Conservation (phyloP, 2,888 invertebrate genomes). For the Synanthedon tipuliformis region DNA sequence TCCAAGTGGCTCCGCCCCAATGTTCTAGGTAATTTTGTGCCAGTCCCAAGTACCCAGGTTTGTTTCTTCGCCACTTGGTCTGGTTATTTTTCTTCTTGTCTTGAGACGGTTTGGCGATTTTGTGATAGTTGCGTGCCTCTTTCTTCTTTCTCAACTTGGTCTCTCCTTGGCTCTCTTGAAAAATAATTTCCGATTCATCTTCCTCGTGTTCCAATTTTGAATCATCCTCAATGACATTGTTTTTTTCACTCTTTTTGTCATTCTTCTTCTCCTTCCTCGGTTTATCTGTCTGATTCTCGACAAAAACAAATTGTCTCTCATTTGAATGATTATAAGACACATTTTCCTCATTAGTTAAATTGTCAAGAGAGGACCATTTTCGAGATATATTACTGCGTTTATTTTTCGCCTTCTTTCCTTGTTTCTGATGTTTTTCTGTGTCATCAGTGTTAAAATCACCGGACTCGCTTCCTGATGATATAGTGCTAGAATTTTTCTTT, state of each 20-base stretch:
- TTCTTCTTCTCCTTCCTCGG: slow-evolving; percentile 45
- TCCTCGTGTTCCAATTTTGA: slow-evolving; percentile 44
- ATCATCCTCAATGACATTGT: slow-evolving; percentile 30
- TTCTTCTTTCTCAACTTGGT: slow-evolving; percentile 57
- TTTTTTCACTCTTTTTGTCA: slow-evolving; percentile 32
- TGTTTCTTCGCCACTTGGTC: slow-evolving; percentile 45
- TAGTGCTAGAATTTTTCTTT: slow-evolving; percentile 39
- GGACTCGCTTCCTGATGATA: slow-evolving; percentile 64
- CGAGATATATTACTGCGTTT: slow-evolving; percentile 55
- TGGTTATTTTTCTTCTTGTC: slow-evolving; percentile 62
- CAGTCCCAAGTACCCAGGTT: slow-evolving; percentile 53
- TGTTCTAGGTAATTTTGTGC: slow-evolving; percentile 59
- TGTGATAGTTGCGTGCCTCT: slow-evolving; percentile 50
- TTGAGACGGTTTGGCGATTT: slow-evolving; percentile 37
- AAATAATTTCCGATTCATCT: slow-evolving; percentile 37
- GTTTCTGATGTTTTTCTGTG: slow-evolving; percentile 45
- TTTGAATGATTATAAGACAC: slow-evolving; percentile 31
- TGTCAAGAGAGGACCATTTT: slow-evolving; percentile 74
- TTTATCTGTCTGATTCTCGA: slow-evolving; percentile 51
- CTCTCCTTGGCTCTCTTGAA: slow-evolving; percentile 46
- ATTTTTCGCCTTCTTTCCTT: slow-evolving; percentile 51
- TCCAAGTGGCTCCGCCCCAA: slow-evolving; percentile 71
- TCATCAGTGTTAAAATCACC: slow-evolving; percentile 59
- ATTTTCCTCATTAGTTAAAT: slow-evolving; percentile 55
- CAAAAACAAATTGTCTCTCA: slow-evolving; percentile 59